These are phyloP conservation scores for Lepus townsendii DNA, from an alignment of 2,797 vertebrate species.

Conservation along the genomic window DNA sequence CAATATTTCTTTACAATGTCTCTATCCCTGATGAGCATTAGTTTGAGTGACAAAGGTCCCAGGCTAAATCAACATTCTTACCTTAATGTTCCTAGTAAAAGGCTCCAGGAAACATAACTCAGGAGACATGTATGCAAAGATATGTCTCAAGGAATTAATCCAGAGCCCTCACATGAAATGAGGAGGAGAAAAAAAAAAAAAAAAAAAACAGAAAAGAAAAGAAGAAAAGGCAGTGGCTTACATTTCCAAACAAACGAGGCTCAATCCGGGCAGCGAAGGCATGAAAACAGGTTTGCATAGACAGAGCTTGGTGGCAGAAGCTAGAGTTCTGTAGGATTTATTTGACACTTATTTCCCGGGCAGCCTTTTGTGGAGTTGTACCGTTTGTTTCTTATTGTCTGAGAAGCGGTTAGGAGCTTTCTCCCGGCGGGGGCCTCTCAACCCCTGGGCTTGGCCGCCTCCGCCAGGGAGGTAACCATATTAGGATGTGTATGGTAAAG, in stretches of 20 bases:
- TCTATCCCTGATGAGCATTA: slow-evolving; percentile 83
- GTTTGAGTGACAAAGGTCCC: slow-evolving; percentile 87
- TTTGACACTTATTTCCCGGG: slow-evolving; percentile 91
- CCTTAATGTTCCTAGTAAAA: slow-evolving; percentile 87
- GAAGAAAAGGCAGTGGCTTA: slow-evolving; percentile 75
- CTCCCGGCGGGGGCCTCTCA: slow-evolving; percentile 93
- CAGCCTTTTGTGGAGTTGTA: slow-evolving; percentile 93
- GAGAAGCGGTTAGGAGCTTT: slow-evolving; percentile 93
- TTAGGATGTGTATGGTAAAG: slow-evolving; percentile 98
- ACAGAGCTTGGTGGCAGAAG: slow-evolving; percentile 84
- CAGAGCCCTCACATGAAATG: slow-evolving; percentile 79
- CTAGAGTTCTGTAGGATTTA: slow-evolving; percentile 88
- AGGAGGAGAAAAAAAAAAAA: neutral
- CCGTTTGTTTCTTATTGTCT: slow-evolving; percentile 97
- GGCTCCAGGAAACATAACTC: slow-evolving; percentile 85
- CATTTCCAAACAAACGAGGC: slow-evolving; percentile 82
- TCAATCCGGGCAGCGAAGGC: slow-evolving; percentile 76
- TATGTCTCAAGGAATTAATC: slow-evolving; percentile 85
- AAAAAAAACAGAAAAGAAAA: neutral
- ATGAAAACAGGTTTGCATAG: slow-evolving; percentile 85
- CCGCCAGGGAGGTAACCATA: slow-evolving; percentile 96
- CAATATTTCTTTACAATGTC: slow-evolving; percentile 81
- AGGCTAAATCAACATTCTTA: slow-evolving; percentile 87
- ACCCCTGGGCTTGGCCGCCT: slow-evolving; percentile 88
- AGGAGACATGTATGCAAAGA: slow-evolving; percentile 84